phyloP scores from a whole-genome alignment of 2,797 vertebrate genomes.

The Vespertilio murinus region DNA sequence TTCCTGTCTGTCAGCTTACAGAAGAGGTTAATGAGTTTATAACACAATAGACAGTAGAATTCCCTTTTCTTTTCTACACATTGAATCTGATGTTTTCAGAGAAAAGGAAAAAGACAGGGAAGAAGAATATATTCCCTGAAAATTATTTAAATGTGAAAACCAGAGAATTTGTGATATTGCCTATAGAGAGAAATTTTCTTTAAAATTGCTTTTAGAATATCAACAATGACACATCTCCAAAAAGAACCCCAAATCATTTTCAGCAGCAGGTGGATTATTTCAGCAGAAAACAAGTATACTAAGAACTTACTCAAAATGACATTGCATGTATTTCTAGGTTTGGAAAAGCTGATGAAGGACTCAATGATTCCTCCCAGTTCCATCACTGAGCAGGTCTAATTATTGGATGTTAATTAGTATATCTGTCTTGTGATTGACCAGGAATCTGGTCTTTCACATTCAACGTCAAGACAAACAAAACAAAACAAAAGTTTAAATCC shows the following conservation, averaged over 20 bases:
- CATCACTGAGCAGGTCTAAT: neutral
- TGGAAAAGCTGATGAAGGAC: neutral
- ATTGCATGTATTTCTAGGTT: neutral
- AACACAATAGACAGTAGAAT: neutral
- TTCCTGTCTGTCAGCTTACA: neutral
- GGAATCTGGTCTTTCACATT: neutral
- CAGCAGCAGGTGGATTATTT: neutral
- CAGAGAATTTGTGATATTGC: neutral
- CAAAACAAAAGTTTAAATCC: neutral
- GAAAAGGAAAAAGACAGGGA: neutral
- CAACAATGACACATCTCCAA: neutral
- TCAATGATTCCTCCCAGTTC: neutral
- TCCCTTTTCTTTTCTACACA: neutral
- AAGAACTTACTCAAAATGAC: neutral
- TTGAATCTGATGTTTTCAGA: neutral
- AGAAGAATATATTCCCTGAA: neutral
- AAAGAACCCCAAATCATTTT: neutral
- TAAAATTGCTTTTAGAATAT: neutral
- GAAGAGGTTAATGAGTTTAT: neutral
- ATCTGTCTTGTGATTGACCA: neutral
- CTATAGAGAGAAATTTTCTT: neutral
- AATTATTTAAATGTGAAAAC: neutral
- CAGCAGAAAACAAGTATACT: neutral
- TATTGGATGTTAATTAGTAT: neutral
- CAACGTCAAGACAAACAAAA: neutral